Conservation (phyloP, 1,140 invertebrate genomes). For the Drosophila gunungcola region DNA sequence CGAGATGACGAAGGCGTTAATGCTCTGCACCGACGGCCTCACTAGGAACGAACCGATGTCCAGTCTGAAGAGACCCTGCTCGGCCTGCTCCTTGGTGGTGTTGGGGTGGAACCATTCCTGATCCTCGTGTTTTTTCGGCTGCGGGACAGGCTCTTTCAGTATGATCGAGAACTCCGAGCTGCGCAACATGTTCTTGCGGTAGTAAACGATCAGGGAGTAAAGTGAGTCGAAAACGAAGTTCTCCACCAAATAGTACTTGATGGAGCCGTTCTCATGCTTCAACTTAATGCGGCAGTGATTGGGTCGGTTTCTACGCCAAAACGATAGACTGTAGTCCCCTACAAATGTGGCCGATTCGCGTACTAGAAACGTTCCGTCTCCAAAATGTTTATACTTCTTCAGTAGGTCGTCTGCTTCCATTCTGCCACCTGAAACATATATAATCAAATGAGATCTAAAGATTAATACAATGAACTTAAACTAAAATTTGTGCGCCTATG, state of each 20-base stretch:
- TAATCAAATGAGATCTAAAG: neutral
- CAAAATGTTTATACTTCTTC: slow-evolving; percentile 92
- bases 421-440: slow-evolving; percentile 86
- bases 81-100: slow-evolving; percentile 92
- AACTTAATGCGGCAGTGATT: slow-evolving; percentile 97
- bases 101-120: slow-evolving; percentile 97
- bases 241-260: slow-evolving; percentile 96
- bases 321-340: slow-evolving; percentile 97
- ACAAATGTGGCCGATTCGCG: slow-evolving; percentile 98
- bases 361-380: slow-evolving; percentile 98
- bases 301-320: slow-evolving; percentile 95
- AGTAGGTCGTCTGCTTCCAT: slow-evolving; percentile 89
- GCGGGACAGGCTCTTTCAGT: slow-evolving; percentile 95
- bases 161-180: slow-evolving; percentile 95
- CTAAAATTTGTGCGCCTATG: no score
- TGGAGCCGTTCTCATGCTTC: slow-evolving; percentile 94
- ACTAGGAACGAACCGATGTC: slow-evolving; percentile 97
- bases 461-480: no score
- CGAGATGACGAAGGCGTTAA: slow-evolving; percentile 95
- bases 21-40: slow-evolving; percentile 93
- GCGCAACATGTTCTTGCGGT: slow-evolving; percentile 93
- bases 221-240: slow-evolving; percentile 95
- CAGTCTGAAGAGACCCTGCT: slow-evolving; percentile 93
- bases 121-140: slow-evolving; percentile 96
- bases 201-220: slow-evolving; percentile 96